phyloP scores from a whole-genome alignment of 2,797 vertebrate genomes.

The Apogon hyalosoma region DNA sequence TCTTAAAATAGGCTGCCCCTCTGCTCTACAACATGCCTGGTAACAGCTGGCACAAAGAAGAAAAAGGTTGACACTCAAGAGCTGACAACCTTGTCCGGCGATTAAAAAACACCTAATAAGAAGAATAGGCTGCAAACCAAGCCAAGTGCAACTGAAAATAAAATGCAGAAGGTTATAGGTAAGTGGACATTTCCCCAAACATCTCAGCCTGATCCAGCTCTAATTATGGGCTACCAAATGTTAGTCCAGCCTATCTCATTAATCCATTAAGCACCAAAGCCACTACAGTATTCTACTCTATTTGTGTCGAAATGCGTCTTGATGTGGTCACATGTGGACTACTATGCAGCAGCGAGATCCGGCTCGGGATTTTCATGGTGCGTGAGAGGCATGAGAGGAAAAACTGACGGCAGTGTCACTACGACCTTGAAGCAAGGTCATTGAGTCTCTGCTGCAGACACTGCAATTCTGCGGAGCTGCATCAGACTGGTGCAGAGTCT shows the following conservation, averaged over 20 bases:
- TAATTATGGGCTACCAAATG: conserved; percentile 46
- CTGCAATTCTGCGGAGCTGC: conserved; percentile 83
- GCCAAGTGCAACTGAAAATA: neutral
- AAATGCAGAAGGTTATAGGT: neutral
- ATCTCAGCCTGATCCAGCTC: conserved; percentile 3
- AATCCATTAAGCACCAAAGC: conserved; percentile 36
- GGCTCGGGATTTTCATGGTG: conserved; percentile 54
- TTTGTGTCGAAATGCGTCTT: conserved; percentile 36
- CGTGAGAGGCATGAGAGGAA: conserved; percentile 61
- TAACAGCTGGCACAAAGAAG: conserved; percentile 66
- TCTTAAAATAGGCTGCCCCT: conserved; percentile 60
- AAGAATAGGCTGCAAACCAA: neutral
- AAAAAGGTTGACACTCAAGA: conserved; percentile 42
- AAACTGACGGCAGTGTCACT: conserved; percentile 82
- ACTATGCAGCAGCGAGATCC: conserved; percentile 32
- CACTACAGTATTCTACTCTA: neutral
- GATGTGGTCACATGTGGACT: conserved; percentile 35
- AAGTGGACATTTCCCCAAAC: neutral
- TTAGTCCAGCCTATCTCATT: conserved; percentile 19
- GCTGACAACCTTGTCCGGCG: conserved; percentile 25
- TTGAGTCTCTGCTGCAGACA: conserved; percentile 80
- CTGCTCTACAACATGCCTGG: conserved; percentile 43
- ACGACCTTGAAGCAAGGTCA: conserved; percentile 89
- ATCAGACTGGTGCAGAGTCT: conserved; percentile 78
- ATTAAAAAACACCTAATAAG: conserved; percentile 7